These are phyloP conservation scores for Pachydiplax longipennis DNA, from an alignment of 2,888 invertebrate genomes.

Conservation along the genomic window DNA sequence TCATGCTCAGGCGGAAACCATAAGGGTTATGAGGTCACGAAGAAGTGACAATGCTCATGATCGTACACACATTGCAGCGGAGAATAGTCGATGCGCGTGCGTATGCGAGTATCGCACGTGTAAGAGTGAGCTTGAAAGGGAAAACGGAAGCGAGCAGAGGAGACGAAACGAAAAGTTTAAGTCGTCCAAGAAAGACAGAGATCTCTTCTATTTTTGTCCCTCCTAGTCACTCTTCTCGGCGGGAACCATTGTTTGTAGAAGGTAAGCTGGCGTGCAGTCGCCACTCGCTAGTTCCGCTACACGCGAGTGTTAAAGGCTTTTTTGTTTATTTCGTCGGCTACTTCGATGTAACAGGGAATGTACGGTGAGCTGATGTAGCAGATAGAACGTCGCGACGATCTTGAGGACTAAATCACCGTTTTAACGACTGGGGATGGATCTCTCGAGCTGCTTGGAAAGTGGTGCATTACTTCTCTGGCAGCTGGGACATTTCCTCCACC, in stretches of 20 bases:
- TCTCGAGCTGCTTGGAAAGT: too few species aligned
- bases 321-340: not conserved
- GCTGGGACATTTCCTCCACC: too few species aligned
- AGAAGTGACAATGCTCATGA: not conserved
- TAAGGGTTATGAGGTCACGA: not conserved
- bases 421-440: too few species aligned
- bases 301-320: not conserved
- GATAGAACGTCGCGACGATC: not conserved
- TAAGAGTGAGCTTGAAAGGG: not conserved
- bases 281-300: not conserved
- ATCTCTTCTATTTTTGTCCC: not conserved
- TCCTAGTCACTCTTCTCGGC: not conserved
- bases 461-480: too few species aligned
- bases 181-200: not conserved
- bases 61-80: too few species aligned
- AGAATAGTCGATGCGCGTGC: not conserved
- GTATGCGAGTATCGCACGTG: not conserved
- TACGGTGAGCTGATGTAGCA: not conserved
- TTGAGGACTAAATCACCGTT: not conserved
- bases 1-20: not conserved
- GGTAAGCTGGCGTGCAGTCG: not conserved
- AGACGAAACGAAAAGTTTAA: not conserved
- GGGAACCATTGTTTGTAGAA: not conserved
- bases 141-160: not conserved
- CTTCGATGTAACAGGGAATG: not conserved